Base-by-base conservation (phyloP, 2,797 vertebrate species). In the Vireo griseus region DNA sequence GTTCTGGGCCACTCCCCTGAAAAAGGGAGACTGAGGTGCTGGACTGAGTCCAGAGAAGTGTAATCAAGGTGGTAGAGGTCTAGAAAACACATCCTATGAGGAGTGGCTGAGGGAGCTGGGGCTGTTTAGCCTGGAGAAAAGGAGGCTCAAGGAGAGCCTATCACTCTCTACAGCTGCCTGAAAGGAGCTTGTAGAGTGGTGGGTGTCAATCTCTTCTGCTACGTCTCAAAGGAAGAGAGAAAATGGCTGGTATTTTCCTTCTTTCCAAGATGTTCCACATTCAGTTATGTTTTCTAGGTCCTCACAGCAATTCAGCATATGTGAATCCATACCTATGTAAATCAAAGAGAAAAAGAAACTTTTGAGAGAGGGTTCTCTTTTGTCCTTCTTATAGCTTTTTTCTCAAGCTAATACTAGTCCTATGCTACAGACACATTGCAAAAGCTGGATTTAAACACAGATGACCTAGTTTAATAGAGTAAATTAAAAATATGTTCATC, bases 91-190 rank as follows among this genome's bases (percentile, higher is more conserved):
- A 26, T 17, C 35, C 1, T 0, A 2, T 44, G 22, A 15, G 5
- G 11, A 20, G 21, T 3, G 16, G 31, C 31, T 62, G 48, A 44
- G 13, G 55, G 9, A 68, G 16, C 13, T 68, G 54, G 21, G 9
- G 6, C 6, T 9, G 8, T n/a, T 74, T 20, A 68, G 40, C 26
- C 11, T 25, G 55, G 55, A 75, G 33, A 14, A 59, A 66, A 67
- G 35, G 22, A 42, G 19, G 35, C 5, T 35, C 5, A 0, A 2
- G 7, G 6, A 54, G 6, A 8, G 5, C 6, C 55, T 22, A 5
- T 17, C 7, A 4, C 26, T 48, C 35, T 28, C 29, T 20, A 12
- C 16, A 24, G 10, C 16, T n/a, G 24, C 26, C 42, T 42, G 19
- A 37, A 55, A 62, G 9, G 19, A 62, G 16, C 6, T 14, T 37